Base-by-base conservation (phyloP, 2,888 invertebrate genomes). In the Andrena haemorrhoa region DNA sequence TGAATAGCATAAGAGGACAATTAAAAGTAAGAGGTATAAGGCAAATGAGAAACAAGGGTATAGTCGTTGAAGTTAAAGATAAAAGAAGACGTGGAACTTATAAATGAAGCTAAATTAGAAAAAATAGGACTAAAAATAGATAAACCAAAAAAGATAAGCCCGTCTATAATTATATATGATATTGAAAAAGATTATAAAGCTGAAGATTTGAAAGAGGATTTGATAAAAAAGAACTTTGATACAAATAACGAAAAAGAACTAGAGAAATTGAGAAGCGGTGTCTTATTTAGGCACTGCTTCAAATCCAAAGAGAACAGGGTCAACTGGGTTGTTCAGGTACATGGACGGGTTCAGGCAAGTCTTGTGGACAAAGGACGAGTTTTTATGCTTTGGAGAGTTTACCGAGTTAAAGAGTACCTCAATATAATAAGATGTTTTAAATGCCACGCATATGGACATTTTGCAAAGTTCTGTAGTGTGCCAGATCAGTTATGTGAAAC, bases 91-190 rank as follows among this genome's bases (percentile, higher is more conserved):
- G 23, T 58, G 6, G 35, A 56, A 8, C 4, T 53, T 2, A 53
- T 53, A 20, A 53, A 53, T 3, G 20, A 53, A 8, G 8, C 8
- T 20, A 8, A n/a, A 8, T 0, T 23, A 20, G 20, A 2, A 20
- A 53, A 20, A n/a, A 20, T 47, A 16, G 64, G 41, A 23, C 2
- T 47, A n/a, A 41, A 41, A 20, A 4, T 53, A 0, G 68, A 68
- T 3, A 31, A 53, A 31, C 68, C 68, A 6, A 68, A 33, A 8
- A 68, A 53, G 26, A 2, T 71, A 2, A 47, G 29, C 23, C 71
- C 71, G n/a, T 71, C 61, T n/a, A 41, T 71, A 7, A 47, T 71
- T 2, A 71, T 71, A 29, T 71, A 63, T 4, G 63, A 72, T n/a
- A 31, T 70, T 10, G 60, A 71, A 31, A 61, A 60, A 2, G 60